Evolutionary conservation across 2,113 vertebrate genomes (phyloP).

Genomic region (Cheirogaleus medius): DNA sequence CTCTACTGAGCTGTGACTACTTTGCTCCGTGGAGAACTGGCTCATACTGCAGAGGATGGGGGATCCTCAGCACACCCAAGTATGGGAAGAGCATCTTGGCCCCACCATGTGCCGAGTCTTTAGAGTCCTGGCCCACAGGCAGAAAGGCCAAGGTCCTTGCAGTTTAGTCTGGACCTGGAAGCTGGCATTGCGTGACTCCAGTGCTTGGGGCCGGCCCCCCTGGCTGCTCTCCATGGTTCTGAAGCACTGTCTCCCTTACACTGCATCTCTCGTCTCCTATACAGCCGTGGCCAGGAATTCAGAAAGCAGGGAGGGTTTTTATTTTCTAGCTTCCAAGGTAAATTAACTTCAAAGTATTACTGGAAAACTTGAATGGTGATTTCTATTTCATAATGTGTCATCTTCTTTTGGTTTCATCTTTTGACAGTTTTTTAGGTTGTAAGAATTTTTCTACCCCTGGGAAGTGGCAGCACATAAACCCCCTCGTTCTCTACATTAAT

Average conservation of each 20-base stretch:
- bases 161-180: not conserved
- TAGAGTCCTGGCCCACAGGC: not conserved
- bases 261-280: not conserved
- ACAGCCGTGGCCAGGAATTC: not conserved
- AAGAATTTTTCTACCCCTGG: not conserved
- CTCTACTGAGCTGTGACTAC: not conserved
- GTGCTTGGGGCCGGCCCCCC: rapidly evolving
- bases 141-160: not conserved
- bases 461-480: too few species aligned
- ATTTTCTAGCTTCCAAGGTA: not conserved
- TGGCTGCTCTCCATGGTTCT: not conserved
- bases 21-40: not conserved
- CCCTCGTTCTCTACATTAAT: not conserved
- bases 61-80: not conserved
- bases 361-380: not conserved
- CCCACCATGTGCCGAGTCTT: too few species aligned
- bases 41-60: not conserved
- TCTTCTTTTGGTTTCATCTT: not conserved
- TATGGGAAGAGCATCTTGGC: not conserved
- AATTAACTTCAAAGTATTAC: not conserved
- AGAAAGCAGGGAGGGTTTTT: not conserved
- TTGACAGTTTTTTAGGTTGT: not conserved
- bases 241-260: not conserved
- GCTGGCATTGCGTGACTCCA: not conserved
- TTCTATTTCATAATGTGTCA: not conserved